phyloP scores from a whole-genome alignment of 2,797 vertebrate genomes.

The Gobionotothen gibberifrons region DNA sequence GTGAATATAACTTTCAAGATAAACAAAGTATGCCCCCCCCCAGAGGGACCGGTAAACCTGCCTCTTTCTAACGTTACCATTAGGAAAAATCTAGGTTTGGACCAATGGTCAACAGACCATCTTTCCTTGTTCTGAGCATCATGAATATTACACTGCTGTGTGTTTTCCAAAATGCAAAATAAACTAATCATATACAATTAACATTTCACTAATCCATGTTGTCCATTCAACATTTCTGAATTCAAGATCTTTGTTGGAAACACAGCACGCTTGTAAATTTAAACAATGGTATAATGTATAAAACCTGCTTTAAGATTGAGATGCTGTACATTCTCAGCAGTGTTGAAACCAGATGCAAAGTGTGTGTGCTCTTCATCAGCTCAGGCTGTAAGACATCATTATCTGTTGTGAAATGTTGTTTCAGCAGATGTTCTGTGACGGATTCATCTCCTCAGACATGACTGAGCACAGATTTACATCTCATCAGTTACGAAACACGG shows the following conservation, averaged over 20 bases:
- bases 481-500: background rate
- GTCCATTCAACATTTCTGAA: background rate
- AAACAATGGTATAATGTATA: background rate
- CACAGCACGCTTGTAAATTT: background rate
- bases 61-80: background rate
- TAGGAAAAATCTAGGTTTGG: background rate
- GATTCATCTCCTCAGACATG: constrained; percentile 4
- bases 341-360: constrained; percentile 16
- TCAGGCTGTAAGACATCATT: constrained; percentile 12
- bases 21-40: background rate
- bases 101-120: background rate
- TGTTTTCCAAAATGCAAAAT: background rate
- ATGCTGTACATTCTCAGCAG: constrained; percentile 6
- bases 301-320: background rate
- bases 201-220: background rate
- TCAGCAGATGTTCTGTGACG: constrained; percentile 21
- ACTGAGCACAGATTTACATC: too few relatives aligned
- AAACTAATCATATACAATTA: background rate
- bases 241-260: background rate
- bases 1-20: background rate
- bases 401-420: constrained; percentile 24
- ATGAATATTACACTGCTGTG: background rate
- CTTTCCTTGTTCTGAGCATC: background rate
- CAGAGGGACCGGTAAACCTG: background rate
- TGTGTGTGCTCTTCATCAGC: constrained; percentile 7